phyloP scores from a whole-genome alignment of 2,888 invertebrate species.

The Altica lythri region DNA sequence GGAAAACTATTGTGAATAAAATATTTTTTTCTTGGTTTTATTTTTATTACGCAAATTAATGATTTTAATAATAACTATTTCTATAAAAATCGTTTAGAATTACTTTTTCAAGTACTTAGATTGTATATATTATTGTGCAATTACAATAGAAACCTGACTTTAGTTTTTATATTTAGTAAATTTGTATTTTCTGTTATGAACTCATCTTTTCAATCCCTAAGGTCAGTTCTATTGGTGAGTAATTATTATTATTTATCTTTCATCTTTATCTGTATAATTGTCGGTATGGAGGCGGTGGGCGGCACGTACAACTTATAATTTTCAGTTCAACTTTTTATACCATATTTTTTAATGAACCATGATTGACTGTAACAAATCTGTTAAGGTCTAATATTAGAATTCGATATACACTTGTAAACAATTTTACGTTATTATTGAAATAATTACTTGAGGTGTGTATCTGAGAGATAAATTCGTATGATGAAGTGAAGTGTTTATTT shows the following conservation, averaged over 20 bases:
- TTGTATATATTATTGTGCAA: no score
- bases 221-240: slow-evolving; percentile 31
- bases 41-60: no score
- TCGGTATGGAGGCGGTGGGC: slow-evolving; percentile 13
- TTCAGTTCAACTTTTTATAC: slow-evolving; percentile 13
- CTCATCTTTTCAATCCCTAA: slow-evolving; percentile 29
- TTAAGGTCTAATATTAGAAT: slow-evolving; percentile 12
- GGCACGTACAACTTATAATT: slow-evolving; percentile 2
- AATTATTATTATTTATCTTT: slow-evolving; percentile 22
- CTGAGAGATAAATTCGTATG: no score
- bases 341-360: slow-evolving; percentile 21
- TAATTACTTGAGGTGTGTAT: slow-evolving; percentile 10
- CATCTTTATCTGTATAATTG: slow-evolving; percentile 15
- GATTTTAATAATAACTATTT: no score
- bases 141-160: no score
- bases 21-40: no score
- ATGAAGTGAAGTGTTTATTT: no score
- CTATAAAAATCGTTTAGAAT: no score
- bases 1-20: no score
- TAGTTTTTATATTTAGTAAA: slow-evolving; percentile 12
- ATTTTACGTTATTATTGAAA: slow-evolving; percentile 6
- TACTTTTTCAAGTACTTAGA: no score
- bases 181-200: slow-evolving; percentile 31
- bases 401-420: slow-evolving; percentile 1
- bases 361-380: slow-evolving; percentile 16